Evolutionary conservation across 2,113 vertebrate species (phyloP).

Genomic region (cattle (Bos taurus)): ARS-UCD2.0 NC_037329.1:76661501-76662000

Average conservation of each 20-base stretch:
- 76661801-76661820: neutral
- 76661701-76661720: neutral
- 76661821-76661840: neutral
- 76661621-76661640: neutral
- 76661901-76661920: neutral
- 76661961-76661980: neutral
- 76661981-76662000: neutral
- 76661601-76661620: neutral
- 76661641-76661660: neutral
- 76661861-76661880: neutral
- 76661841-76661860: neutral
- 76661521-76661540: rapidly evolving
- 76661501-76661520: neutral
- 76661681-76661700: neutral
- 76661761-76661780: neutral
- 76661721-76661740: neutral
- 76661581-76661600: neutral
- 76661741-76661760: neutral
- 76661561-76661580: neutral
- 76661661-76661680: neutral
- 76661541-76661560: neutral
- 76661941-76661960: neutral
- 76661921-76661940: neutral
- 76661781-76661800: neutral
- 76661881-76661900: neutral